These are phyloP conservation scores for Achroia grisella DNA, from an alignment of 1,140 invertebrate genomes.

Conservation along the genomic window DNA sequence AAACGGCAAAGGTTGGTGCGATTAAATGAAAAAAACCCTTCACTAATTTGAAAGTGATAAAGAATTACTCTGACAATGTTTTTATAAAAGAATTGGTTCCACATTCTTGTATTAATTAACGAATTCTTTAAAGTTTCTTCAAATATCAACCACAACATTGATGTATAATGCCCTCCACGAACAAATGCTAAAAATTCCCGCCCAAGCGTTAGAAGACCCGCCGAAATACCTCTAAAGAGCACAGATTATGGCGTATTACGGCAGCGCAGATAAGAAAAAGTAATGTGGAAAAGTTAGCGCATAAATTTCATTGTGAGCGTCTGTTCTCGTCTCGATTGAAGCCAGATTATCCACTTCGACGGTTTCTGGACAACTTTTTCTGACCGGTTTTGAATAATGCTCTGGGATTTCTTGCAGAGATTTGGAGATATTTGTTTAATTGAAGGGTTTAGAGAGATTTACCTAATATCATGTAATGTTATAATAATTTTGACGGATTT, in stretches of 20 bases:
- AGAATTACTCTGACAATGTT: no score
- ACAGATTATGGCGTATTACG: constrained; percentile 43
- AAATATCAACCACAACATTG: no score
- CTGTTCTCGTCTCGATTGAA: constrained; percentile 51
- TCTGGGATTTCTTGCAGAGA: constrained; percentile 20
- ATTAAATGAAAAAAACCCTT: no score
- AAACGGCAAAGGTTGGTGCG: no score
- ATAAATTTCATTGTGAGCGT: constrained; percentile 57
- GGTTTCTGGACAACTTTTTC: constrained; percentile 46
- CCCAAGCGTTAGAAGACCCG: constrained; percentile 11
- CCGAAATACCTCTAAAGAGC: constrained; percentile 18
- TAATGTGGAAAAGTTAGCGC: constrained; percentile 57
- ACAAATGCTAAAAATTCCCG: constrained; percentile 10
- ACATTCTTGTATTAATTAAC: no score
- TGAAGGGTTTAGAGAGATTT: no score
- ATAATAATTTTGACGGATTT: no score
- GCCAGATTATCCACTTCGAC: constrained; percentile 58
- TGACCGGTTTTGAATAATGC: constrained; percentile 33
- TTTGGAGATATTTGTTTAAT: no score
- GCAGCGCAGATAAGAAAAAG: constrained; percentile 52
- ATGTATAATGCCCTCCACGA: constrained; percentile 5
- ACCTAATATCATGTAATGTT: no score
- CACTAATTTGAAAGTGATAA: no score
- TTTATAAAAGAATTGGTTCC: no score
- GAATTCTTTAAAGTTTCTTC: no score